A percentile compares a stretch with the other conserved stretches of the same genome.
phyloP scores from a whole-genome alignment of 2,113 vertebrate genomes.

The Chauna torquata region DNA sequence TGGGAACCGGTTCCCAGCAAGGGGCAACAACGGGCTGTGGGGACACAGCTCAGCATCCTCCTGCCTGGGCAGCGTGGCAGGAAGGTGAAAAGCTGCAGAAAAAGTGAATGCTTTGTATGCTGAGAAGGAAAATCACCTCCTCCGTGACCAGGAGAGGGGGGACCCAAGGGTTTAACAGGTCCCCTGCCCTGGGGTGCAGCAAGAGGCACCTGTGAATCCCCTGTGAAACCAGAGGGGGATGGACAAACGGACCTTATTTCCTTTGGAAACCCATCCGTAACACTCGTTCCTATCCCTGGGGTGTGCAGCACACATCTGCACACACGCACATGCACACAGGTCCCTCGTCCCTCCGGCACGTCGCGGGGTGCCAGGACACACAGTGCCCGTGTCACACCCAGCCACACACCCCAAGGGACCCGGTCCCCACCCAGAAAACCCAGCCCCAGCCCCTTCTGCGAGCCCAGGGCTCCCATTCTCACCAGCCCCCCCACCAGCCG shows the following conservation, averaged over 20 bases:
- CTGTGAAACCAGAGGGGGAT: background rate
- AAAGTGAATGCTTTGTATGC: background rate
- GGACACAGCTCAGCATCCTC: background rate
- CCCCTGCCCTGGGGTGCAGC: background rate
- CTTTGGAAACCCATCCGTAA: background rate
- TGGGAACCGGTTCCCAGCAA: too few species aligned
- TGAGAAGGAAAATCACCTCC: background rate
- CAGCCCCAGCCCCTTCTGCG: accelerated
- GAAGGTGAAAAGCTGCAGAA: background rate
- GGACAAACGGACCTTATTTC: background rate
- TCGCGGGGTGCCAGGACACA: background rate
- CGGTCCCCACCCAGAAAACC: background rate
- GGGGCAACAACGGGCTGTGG: background rate
- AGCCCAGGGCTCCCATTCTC: background rate
- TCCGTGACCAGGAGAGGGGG: accelerated
- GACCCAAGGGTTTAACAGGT: background rate
- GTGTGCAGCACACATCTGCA: accelerated
- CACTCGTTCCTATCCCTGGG: background rate
- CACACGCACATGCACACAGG: accelerated
- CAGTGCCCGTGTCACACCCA: accelerated
- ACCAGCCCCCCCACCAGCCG: background rate
- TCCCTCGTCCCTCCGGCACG: background rate
- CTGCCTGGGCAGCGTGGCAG: background rate
- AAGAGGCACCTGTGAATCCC: background rate
- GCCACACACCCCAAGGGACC: background rate